These are phyloP conservation scores for Drosophila pallidifrons DNA, from an alignment of 1,140 invertebrate species.

Conservation along the genomic window DNA sequence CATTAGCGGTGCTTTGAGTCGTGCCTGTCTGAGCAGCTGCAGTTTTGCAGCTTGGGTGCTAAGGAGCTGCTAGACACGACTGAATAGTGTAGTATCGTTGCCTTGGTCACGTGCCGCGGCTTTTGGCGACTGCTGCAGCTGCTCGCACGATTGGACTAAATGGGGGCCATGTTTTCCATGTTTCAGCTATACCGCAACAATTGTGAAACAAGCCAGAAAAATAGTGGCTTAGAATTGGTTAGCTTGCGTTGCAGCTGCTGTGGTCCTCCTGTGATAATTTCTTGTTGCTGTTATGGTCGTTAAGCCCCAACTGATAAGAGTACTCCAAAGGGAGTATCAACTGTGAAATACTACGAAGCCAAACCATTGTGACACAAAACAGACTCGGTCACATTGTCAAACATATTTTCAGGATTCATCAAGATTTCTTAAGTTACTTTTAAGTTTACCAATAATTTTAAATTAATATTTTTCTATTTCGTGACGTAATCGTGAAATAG, in stretches of 20 bases:
- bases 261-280: constrained; percentile 23
- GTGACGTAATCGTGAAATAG: too few relatives aligned
- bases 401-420: too few relatives aligned
- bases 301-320: too few relatives aligned
- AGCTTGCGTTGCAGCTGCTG: constrained; percentile 23
- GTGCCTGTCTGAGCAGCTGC: neutral
- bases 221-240: constrained; percentile 45
- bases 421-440: too few relatives aligned
- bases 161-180: constrained; percentile 62
- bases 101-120: constrained; percentile 75
- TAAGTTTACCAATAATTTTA: too few relatives aligned
- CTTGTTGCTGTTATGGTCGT: neutral
- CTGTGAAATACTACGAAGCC: too few relatives aligned
- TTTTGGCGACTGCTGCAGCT: constrained; percentile 54
- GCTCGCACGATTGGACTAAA: constrained; percentile 74
- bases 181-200: constrained; percentile 61
- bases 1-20: constrained; percentile 60
- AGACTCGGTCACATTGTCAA: too few relatives aligned
- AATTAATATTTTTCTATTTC: too few relatives aligned
- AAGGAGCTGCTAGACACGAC: constrained; percentile 1
- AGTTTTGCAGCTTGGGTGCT: too few relatives aligned
- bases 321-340: too few relatives aligned
- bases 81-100: constrained; percentile 53
- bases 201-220: constrained; percentile 82
- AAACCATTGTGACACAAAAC: too few relatives aligned